These are phyloP conservation scores for Elysia crispata DNA, from an alignment of 2,888 invertebrate species.

Conservation along the genomic window DNA sequence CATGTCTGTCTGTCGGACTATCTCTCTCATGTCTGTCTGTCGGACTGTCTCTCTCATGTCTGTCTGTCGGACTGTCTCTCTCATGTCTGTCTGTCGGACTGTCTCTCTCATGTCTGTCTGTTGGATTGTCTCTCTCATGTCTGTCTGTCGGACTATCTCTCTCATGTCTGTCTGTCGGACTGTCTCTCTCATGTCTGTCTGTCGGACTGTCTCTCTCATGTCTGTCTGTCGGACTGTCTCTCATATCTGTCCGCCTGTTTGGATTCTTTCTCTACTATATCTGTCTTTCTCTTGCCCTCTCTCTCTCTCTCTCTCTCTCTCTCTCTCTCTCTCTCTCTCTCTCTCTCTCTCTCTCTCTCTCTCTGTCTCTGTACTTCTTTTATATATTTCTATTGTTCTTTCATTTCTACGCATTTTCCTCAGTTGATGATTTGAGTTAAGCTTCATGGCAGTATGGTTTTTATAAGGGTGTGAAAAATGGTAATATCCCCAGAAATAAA, in stretches of 20 bases:
- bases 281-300: slow-evolving; percentile 12
- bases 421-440: too few species aligned
- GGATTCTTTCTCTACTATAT: neutral
- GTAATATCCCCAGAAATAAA: too few species aligned
- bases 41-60: neutral
- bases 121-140: neutral
- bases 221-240: too few species aligned
- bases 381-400: neutral
- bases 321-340: neutral
- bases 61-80: neutral
- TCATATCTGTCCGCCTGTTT: neutral
- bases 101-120: neutral
- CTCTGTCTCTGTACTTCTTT: slow-evolving; percentile 1
- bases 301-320: neutral
- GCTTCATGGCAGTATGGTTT: too few species aligned
- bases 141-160: too few species aligned
- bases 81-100: slow-evolving; percentile 4
- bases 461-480: too few species aligned
- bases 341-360: slow-evolving; percentile 1
- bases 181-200: too few species aligned
- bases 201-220: too few species aligned
- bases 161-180: neutral
- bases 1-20: too few species aligned
- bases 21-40: too few species aligned
- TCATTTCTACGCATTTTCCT: too few species aligned